These are phyloP conservation scores for Chrysaora quinquecirrha DNA, from an alignment of 30 jellyfish, hydroid and myxozoan species.

Conservation along the genomic window DNA sequence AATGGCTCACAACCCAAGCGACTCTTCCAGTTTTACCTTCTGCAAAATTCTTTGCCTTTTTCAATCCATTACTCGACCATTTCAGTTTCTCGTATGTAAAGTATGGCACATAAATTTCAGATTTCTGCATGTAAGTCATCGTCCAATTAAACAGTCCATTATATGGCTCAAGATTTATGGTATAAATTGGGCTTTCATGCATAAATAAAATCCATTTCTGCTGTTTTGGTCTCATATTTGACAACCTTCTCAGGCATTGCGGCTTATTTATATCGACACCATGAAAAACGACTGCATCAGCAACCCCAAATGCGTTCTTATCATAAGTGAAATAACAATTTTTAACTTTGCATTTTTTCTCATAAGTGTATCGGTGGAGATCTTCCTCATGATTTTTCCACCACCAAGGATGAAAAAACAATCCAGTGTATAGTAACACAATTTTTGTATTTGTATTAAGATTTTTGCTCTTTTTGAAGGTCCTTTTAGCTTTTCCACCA, in stretches of 20 bases:
- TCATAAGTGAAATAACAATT: conserved; percentile 84
- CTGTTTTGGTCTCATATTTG: conserved; percentile 44
- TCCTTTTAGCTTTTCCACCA: not conserved
- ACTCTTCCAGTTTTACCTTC: conserved; percentile 73
- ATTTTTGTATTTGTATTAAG: conserved; percentile 36
- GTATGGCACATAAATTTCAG: conserved; percentile 89
- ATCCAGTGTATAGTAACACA: conserved; percentile 79
- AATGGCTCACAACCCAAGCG: conserved; percentile 92
- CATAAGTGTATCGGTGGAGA: conserved; percentile 66
- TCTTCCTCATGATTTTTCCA: conserved; percentile 46
- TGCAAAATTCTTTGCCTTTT: conserved; percentile 60
- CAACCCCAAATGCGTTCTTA: conserved; percentile 46
- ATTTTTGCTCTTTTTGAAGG: conserved; percentile 7
- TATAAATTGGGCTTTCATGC: conserved; percentile 92
- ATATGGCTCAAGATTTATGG: conserved; percentile 49
- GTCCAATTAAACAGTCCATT: conserved; percentile 94
- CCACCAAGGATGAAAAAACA: conserved; percentile 84
- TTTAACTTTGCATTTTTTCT: conserved; percentile 56
- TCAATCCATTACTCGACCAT: conserved; percentile 15
- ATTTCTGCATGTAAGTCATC: conserved; percentile 86
- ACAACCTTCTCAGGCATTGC: conserved; percentile 41
- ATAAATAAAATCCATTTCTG: conserved; percentile 93
- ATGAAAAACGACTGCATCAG: conserved; percentile 95
- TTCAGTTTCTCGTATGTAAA: conserved; percentile 41
- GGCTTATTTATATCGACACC: conserved; percentile 89